These are phyloP conservation scores for Ferrisia virgata DNA, from an alignment of 2,888 invertebrate species.

Conservation along the genomic window DNA sequence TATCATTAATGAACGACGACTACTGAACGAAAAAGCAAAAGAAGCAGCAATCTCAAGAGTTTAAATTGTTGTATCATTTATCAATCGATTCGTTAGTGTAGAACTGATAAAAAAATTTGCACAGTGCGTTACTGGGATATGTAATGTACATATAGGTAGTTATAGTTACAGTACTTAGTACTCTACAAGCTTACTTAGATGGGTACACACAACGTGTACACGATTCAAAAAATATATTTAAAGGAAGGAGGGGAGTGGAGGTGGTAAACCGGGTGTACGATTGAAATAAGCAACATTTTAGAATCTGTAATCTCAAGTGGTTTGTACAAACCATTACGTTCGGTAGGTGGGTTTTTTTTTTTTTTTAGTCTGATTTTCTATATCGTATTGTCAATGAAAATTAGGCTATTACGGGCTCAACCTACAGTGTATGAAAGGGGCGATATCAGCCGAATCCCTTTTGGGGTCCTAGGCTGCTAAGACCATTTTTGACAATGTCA, in stretches of 20 bases:
- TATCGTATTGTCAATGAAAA: too few relatives aligned
- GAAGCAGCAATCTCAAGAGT: neutral
- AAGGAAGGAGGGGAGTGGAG: neutral
- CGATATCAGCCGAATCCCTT: too few relatives aligned
- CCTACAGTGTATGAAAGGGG: too few relatives aligned
- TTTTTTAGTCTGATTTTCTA: neutral
- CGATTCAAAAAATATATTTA: neutral
- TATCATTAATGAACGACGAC: neutral
- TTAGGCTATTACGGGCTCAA: too few relatives aligned
- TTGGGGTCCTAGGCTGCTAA: too few relatives aligned
- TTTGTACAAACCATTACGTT: neutral
- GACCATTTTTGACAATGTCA: too few relatives aligned
- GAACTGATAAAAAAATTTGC: conserved; percentile 15
- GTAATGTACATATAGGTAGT: too few relatives aligned
- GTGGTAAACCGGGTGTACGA: neutral
- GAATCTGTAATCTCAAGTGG: neutral
- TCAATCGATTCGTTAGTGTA: conserved; percentile 12
- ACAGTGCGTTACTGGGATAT: neutral
- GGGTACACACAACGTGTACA: neutral
- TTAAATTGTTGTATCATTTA: conserved; percentile 16
- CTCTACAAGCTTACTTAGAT: too few relatives aligned
- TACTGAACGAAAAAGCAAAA: conserved; percentile 11
- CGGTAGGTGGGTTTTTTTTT: neutral
- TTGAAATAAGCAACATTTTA: neutral
- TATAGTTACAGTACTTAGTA: neutral